These are phyloP conservation scores for Leptopilina drosophilae DNA, from an alignment of 2,888 invertebrate species.

Conservation along the genomic window DNA sequence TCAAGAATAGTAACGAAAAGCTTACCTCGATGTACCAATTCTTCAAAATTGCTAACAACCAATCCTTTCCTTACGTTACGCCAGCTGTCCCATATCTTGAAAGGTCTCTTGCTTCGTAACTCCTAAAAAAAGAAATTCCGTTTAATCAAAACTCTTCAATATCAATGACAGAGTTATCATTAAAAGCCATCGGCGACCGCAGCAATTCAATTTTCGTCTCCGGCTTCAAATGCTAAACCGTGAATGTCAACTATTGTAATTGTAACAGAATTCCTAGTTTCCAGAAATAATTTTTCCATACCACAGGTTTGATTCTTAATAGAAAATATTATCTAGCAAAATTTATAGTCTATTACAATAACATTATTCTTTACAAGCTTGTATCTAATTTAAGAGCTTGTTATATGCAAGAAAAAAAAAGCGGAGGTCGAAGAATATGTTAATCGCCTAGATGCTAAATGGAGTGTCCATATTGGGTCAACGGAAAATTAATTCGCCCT, in stretches of 20 bases:
- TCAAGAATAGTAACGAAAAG: too few species aligned
- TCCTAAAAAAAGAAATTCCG: constrained; percentile 80
- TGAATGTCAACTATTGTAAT: background rate
- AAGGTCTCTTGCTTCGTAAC: constrained; percentile 96
- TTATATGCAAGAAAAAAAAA: constrained; percentile 4
- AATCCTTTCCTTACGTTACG: constrained; percentile 95
- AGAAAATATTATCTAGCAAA: too few species aligned
- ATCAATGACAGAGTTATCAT: background rate
- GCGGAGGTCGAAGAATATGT: constrained; percentile 14
- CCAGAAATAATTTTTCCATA: too few species aligned
- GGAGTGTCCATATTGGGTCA: constrained; percentile 69
- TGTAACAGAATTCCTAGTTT: too few species aligned
- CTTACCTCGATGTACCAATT: constrained; percentile 88
- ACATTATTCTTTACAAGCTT: background rate
- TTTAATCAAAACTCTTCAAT: constrained; percentile 21
- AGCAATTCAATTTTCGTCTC: background rate
- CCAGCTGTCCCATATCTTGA: constrained; percentile 98
- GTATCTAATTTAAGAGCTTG: constrained; percentile 22
- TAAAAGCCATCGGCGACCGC: background rate
- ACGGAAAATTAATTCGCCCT: constrained; percentile 66
- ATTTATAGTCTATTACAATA: background rate
- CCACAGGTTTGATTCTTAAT: too few species aligned
- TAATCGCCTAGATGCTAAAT: constrained; percentile 70
- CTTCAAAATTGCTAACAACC: constrained; percentile 94
- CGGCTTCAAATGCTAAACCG: background rate